These are phyloP conservation scores for Leucoptera coffeella DNA, from an alignment of 2,888 invertebrate species.

Conservation along the genomic window DNA sequence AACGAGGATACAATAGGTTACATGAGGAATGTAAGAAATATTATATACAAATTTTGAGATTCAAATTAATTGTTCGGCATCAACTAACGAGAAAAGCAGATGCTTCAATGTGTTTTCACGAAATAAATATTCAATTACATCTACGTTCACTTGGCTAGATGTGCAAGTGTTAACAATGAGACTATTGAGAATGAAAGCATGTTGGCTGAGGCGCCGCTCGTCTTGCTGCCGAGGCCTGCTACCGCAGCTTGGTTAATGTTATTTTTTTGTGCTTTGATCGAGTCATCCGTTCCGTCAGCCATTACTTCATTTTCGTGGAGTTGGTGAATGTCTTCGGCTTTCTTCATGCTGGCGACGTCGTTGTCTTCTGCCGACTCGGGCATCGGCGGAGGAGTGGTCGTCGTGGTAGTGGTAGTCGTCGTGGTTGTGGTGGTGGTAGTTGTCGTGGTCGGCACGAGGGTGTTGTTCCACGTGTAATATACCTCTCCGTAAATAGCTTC, in stretches of 20 bases:
- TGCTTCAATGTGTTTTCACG: background rate
- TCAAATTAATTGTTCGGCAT: too few relatives aligned
- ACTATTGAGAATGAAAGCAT: slow-evolving; percentile 32
- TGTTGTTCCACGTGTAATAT: slow-evolving; percentile 70
- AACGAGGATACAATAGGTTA: too few relatives aligned
- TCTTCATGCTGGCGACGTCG: slow-evolving; percentile 26
- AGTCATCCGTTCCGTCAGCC: slow-evolving; percentile 21
- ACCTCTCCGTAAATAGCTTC: slow-evolving; percentile 67
- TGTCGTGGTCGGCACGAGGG: slow-evolving; percentile 71
- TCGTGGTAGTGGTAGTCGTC: slow-evolving; percentile 55
- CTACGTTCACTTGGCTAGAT: slow-evolving; percentile 17
- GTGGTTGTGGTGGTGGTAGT: slow-evolving; percentile 55
- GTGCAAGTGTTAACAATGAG: slow-evolving; percentile 38
- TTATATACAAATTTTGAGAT: too few relatives aligned
- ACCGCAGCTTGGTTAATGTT: slow-evolving; percentile 26
- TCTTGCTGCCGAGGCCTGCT: slow-evolving; percentile 26
- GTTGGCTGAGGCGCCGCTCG: slow-evolving; percentile 26
- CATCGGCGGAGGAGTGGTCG: slow-evolving; percentile 43
- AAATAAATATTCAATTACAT: background rate
- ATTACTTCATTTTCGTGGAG: slow-evolving; percentile 21
- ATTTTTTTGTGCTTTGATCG: slow-evolving; percentile 22
- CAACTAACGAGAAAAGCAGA: too few relatives aligned
- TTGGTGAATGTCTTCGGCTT: slow-evolving; percentile 16
- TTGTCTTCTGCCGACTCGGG: slow-evolving; percentile 42
- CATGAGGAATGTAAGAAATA: too few relatives aligned